Percentiles rank a stretch among this genome's conserved stretches.
phyloP scores from a whole-genome alignment of 2,113 vertebrate genomes.

The Paramormyrops kingsleyae region DNA sequence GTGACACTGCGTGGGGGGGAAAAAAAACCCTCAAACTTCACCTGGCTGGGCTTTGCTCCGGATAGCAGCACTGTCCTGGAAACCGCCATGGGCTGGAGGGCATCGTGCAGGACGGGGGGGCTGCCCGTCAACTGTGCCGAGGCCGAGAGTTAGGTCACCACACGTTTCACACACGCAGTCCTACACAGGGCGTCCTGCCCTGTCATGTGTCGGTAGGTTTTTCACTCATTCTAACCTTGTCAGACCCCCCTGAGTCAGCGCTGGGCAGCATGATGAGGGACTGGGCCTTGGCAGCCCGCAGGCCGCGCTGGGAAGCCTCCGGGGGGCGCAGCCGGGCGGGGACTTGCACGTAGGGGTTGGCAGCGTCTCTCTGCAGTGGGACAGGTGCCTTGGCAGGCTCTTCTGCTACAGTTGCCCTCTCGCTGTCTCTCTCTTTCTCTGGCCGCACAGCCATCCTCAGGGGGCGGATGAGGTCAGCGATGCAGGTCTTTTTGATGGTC shows the following conservation, averaged over 20 bases:
- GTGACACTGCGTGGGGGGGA: background rate
- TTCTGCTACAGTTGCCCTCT: slow-evolving; percentile 48
- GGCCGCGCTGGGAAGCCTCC: slow-evolving; percentile 62
- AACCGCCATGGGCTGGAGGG: background rate
- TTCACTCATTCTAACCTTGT: slow-evolving; percentile 63
- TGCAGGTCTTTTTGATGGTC: slow-evolving; percentile 75
- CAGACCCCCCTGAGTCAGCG: slow-evolving; percentile 62
- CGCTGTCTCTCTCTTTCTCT: slow-evolving; percentile 55
- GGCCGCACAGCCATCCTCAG: slow-evolving; percentile 69
- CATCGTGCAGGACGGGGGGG: background rate
- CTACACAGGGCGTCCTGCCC: background rate
- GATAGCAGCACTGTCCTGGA: background rate
- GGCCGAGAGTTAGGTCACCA: background rate
- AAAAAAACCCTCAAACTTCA: background rate
- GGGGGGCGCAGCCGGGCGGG: slow-evolving; percentile 43
- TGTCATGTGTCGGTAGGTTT: background rate
- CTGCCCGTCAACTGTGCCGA: background rate
- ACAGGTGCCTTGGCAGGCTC: slow-evolving; percentile 39
- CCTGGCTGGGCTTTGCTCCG: background rate
- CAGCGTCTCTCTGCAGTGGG: slow-evolving; percentile 11
- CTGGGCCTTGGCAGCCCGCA: slow-evolving; percentile 83
- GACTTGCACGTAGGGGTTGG: slow-evolving; percentile 21
- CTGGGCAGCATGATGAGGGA: slow-evolving; percentile 82
- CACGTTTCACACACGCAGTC: background rate
- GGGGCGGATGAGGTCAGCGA: slow-evolving; percentile 78